Evolutionary conservation across 2,113 vertebrate genomes (phyloP).

Genomic region (Petromus typicus): DNA sequence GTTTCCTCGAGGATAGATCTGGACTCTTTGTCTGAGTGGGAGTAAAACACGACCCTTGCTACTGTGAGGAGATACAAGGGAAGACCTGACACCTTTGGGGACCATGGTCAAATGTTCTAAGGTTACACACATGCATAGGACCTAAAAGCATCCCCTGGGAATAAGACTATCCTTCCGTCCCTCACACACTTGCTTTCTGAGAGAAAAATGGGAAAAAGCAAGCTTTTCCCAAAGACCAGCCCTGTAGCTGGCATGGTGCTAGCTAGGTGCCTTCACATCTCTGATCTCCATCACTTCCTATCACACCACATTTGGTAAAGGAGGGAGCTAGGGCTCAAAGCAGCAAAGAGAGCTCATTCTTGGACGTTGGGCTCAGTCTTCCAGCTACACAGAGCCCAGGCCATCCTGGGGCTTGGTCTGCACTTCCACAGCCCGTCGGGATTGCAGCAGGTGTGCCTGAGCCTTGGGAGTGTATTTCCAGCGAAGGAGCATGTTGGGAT

Average conservation of each 20-base stretch:
- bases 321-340: not conserved
- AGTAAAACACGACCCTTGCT: not conserved
- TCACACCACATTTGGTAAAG: not conserved
- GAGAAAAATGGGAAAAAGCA: not conserved
- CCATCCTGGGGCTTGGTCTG: accelerated
- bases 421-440: no score
- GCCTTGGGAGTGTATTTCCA: not conserved
- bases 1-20: not conserved
- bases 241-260: not conserved
- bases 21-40: not conserved
- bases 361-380: not conserved
- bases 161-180: not conserved
- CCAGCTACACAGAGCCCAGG: not conserved
- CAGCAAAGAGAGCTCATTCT: not conserved
- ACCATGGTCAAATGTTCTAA: not conserved
- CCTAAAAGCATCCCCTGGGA: not conserved
- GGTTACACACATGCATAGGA: not conserved
- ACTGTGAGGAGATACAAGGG: not conserved
- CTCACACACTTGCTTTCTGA: not conserved
- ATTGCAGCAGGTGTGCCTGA: not conserved
- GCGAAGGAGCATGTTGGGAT: not conserved
- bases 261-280: not conserved
- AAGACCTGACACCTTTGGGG: not conserved
- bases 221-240: not conserved
- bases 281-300: not conserved